Evolutionary conservation across 2,797 vertebrate species (phyloP), one percentile per base, ranked within the genome.

Genomic region (Spondyliosoma cantharus): DNA sequence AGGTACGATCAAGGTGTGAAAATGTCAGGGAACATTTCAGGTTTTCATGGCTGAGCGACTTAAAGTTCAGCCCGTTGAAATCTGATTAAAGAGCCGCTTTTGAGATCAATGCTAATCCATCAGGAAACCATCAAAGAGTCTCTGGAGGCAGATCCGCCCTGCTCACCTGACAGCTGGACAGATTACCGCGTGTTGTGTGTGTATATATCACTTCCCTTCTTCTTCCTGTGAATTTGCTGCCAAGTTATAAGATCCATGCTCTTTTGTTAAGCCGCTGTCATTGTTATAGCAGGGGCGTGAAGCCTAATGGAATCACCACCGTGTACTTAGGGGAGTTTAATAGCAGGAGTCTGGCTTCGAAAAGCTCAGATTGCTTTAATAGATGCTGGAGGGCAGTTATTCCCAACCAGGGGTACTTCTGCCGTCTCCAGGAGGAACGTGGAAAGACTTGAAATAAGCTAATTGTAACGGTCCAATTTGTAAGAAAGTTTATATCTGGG

Each of bases 121-220:
- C 88, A 65, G 87, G 81, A 90, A 89, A 52, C 74, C 81, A 87
- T 90, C 87, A 90, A 89, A 88, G 86, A 48, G 78, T 52, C 81
- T 83, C 73, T 24, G 63, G 77, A 79, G 76, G 85, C 73, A 46
- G 82, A 81, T 78, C 79, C 77, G 27, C 80, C 70, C 76, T 0
- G 29, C 56, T 90, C 89, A 91, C 87, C 91, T 90, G 88, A 89
- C 92, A 90, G 87, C 89, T 92, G 89, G 60, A 73, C 73, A 73
- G 69, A 82, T 83, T 80, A 78, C 37, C 37, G 37, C 37, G 9
- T 37, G 37, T 37, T 37, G 37, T 22, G 59, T 8, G 45, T 66
- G 63, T n/a, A 4, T 71, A 19, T 53, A 45, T 69, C 64, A 37
- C 70, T 69, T 69, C 48, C 24, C 16, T 27, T 48, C 78, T 80